Base-by-base conservation (phyloP, 2,113 vertebrate genomes). In the Crotophaga sulcirostris region DNA sequence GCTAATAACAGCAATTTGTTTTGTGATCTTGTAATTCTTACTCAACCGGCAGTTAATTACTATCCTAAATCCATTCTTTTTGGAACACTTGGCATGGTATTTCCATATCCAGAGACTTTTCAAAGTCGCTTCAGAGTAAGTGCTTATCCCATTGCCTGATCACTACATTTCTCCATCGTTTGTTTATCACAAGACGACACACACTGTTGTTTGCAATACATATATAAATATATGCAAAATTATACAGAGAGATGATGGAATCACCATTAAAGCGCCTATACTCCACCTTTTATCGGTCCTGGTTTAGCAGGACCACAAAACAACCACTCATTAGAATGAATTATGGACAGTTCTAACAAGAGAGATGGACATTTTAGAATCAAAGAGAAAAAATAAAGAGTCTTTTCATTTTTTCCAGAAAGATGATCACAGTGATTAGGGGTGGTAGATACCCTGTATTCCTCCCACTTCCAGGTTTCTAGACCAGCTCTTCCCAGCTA, bases 1-100 rank as follows among this genome's bases (percentile, higher is more conserved):
- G 45, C 59, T 93, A 92, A 95, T 94, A 96, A 96, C 34, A 93
- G 93, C 81, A 93, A 96, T 97, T 95, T 95, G 40, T 90, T 95
- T 79, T 52, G 54, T 64, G 74, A 96, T 96, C 81, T 81, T 91
- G 55, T 74, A 92, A 90, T 92, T 92, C 49, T 56, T 92, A 75
- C 74, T 86, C 80, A 88, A 91, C 60, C 54, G 75, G n/a, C 51
- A 70, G 66, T 83, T 89, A 97, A 97, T 81, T 94, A 90, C 76
- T 79, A 81, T 51, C 56, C 63, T 81, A 89, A 93, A 94, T 54
- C 36, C 23, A 55, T 29, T 94, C 40, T 77, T 94, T 87, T 80
- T 33, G 38, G 63, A 56, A 81, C 59, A 84, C 17, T 90, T 91
- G 95, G 94, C 67, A 75, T n/a, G 28, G 5, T 54, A 56, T 28